phyloP scores from a whole-genome alignment of 2,113 vertebrate genomes.

The Phrynosoma platyrhinos region DNA sequence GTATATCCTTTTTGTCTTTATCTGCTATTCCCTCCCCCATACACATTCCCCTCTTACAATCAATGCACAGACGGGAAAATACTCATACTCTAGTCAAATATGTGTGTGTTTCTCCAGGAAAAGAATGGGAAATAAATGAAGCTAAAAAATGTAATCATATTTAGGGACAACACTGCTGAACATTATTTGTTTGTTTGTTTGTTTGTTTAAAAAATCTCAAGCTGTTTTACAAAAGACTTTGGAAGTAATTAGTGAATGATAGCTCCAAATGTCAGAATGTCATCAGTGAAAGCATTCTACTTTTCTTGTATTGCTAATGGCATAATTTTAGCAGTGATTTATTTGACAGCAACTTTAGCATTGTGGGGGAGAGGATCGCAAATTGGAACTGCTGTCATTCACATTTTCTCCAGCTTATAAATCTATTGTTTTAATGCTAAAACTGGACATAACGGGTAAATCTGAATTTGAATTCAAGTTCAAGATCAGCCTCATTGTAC shows the following conservation, averaged over 20 bases:
- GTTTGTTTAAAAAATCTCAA: not conserved
- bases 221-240: not conserved
- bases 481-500: too few species aligned
- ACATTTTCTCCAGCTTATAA: not conserved
- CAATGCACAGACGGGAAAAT: constrained; percentile 54
- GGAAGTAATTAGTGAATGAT: not conserved
- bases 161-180: constrained; percentile 37
- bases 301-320: constrained; percentile 20
- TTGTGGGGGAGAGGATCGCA: constrained; percentile 16
- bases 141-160: constrained; percentile 61
- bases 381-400: constrained; percentile 22
- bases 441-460: not conserved
- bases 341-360: constrained; percentile 31
- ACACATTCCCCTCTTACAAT: not conserved
- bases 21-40: constrained; percentile 37
- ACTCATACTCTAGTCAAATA: constrained; percentile 54
- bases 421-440: not conserved
- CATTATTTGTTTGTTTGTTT: not conserved
- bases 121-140: constrained; percentile 58
- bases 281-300: not conserved
- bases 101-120: constrained; percentile 52
- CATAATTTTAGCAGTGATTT: not conserved
- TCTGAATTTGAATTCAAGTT: not conserved
- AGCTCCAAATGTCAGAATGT: not conserved
- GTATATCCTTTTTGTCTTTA: not conserved